These are phyloP conservation scores for Acanthurus leucopareius DNA, from an alignment of 2,797 vertebrate genomes.

Conservation along the genomic window DNA sequence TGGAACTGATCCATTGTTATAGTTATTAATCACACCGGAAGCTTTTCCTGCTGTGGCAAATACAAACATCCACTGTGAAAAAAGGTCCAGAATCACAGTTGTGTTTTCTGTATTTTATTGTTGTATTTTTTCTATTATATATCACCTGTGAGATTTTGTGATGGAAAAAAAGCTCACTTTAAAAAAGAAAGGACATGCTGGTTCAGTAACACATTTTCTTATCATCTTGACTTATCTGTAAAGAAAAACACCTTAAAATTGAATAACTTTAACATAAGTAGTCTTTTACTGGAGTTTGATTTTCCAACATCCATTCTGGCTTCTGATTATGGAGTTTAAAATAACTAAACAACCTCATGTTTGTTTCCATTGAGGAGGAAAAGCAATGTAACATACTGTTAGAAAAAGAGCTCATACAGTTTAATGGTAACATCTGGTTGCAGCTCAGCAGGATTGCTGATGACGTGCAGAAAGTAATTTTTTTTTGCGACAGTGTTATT, in stretches of 20 bases:
- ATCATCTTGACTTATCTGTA: too few species aligned
- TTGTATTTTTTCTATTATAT: too few species aligned
- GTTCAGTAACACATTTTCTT: too few species aligned
- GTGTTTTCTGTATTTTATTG: too few species aligned
- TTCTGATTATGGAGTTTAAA: too few species aligned
- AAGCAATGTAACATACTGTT: neutral
- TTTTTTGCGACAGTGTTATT: neutral
- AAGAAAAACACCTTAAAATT: neutral
- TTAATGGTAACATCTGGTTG: slow-evolving; percentile 32
- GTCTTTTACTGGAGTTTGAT: neutral
- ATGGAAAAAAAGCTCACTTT: too few species aligned
- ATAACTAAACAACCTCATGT: neutral
- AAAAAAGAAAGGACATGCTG: too few species aligned
- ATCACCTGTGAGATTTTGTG: too few species aligned
- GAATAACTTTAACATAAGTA: neutral
- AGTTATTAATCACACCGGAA: neutral
- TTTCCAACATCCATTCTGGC: too few species aligned
- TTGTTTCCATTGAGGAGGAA: neutral
- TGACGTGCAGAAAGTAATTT: slow-evolving; percentile 3
- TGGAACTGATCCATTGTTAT: neutral
- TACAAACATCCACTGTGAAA: neutral
- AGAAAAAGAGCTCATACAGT: slow-evolving; percentile 3
- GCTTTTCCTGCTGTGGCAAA: neutral
- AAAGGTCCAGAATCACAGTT: neutral
- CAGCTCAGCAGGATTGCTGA: slow-evolving; percentile 1